These are phyloP conservation scores for Argyresthia albistria DNA, from an alignment of 2,888 invertebrate species.

Conservation along the genomic window DNA sequence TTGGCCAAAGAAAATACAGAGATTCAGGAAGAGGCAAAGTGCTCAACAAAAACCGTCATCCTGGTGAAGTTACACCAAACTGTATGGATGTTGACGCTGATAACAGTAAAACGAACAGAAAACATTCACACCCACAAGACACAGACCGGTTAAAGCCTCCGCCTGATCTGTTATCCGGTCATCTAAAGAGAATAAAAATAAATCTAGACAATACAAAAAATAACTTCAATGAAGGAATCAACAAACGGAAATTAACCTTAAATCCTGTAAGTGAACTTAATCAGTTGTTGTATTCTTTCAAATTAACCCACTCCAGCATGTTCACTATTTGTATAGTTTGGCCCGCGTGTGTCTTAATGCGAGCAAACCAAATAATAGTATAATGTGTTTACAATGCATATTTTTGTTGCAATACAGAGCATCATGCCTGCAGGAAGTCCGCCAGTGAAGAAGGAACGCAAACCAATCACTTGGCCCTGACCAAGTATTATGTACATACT, in stretches of 20 bases:
- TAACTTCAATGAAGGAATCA: background rate
- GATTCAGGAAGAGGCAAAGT: slow-evolving; percentile 52
- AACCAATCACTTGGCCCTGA: slow-evolving; percentile 52
- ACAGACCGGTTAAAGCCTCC: slow-evolving; percentile 43
- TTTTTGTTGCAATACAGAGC: background rate
- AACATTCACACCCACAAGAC: slow-evolving; percentile 14
- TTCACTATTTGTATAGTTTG: too few relatives aligned
- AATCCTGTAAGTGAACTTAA: slow-evolving; percentile 40
- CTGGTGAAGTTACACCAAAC: slow-evolving; percentile 18
- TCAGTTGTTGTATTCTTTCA: too few relatives aligned
- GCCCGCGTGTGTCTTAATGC: background rate
- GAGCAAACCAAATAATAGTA: background rate
- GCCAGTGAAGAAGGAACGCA: slow-evolving; percentile 43
- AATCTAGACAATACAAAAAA: background rate
- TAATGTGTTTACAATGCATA: background rate
- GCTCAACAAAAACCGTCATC: slow-evolving; percentile 39
- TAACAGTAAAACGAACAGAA: slow-evolving; percentile 17
- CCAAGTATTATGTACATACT: background rate
- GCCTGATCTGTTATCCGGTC: slow-evolving; percentile 43
- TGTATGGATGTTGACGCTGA: slow-evolving; percentile 15
- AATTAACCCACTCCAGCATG: too few relatives aligned
- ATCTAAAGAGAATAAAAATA: slow-evolving; percentile 48
- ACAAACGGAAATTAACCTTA: background rate
- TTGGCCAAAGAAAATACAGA: slow-evolving; percentile 53
- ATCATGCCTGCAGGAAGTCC: slow-evolving; percentile 22